A percentile compares a stretch with the other conserved stretches of the same genome.
phyloP scores from a whole-genome alignment of 1,140 invertebrate genomes.

The Lordiphosa collinella region DNA sequence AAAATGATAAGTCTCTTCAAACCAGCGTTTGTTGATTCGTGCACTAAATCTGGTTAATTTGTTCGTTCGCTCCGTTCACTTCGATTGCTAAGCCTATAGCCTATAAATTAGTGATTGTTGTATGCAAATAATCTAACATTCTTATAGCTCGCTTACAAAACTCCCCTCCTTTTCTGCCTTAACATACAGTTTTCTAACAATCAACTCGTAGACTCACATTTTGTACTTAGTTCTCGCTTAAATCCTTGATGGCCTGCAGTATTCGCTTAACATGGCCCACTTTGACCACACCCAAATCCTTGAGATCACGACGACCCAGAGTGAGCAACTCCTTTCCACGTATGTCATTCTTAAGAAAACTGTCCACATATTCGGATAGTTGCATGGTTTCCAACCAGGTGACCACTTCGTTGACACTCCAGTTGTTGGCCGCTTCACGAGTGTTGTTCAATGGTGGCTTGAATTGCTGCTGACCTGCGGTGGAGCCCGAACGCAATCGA shows the following conservation, averaged over 20 bases:
- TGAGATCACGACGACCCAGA: constrained; percentile 90
- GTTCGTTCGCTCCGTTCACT: neutral
- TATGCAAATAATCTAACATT: constrained; percentile 51
- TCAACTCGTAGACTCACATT: constrained; percentile 36
- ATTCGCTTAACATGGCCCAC: constrained; percentile 97
- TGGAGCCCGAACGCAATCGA: constrained; percentile 80
- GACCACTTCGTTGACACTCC: constrained; percentile 87
- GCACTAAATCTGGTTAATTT: constrained; percentile 2
- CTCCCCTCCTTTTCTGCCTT: constrained; percentile 9
- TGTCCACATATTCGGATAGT: constrained; percentile 91
- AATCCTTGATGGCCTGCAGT: constrained; percentile 93
- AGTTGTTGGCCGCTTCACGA: constrained; percentile 80
- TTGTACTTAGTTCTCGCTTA: constrained; percentile 80
- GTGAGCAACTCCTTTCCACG: constrained; percentile 93
- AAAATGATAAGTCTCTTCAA: constrained; percentile 26
- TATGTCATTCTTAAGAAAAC: constrained; percentile 94
- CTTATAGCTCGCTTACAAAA: constrained; percentile 21
- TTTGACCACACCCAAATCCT: constrained; percentile 95
- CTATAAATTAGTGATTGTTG: constrained; percentile 77
- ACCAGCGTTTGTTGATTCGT: constrained; percentile 3
- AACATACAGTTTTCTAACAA: constrained; percentile 9
- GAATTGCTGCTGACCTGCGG: constrained; percentile 77
- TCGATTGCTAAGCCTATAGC: constrained; percentile 60
- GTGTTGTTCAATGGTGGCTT: constrained; percentile 64
- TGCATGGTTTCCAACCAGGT: constrained; percentile 94